Percentiles rank a stretch among this genome's conserved stretches.
Evolutionary conservation across 2,113 vertebrate species (phyloP).

Genomic region (Cryptoleucopteryx plumbea): DNA sequence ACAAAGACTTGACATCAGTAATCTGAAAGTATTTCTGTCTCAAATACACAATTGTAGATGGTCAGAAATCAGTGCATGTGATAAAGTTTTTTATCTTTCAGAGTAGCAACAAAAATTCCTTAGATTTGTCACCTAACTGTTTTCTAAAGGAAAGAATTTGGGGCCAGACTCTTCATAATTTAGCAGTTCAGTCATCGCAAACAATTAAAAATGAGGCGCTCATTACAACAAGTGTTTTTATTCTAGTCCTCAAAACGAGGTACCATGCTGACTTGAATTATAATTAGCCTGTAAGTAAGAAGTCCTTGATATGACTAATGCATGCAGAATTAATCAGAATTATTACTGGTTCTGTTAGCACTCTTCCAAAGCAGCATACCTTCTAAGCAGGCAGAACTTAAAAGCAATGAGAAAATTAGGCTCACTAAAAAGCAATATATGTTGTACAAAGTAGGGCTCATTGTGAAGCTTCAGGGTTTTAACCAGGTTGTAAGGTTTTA

Average conservation of each 20-base stretch:
- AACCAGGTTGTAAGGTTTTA: slow-evolving; percentile 47
- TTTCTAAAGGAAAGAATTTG: slow-evolving; percentile 16
- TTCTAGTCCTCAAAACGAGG: slow-evolving; percentile 60
- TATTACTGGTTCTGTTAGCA: slow-evolving; percentile 48
- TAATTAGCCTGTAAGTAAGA: slow-evolving; percentile 64
- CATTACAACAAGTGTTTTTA: slow-evolving; percentile 52
- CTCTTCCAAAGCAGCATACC: slow-evolving; percentile 29
- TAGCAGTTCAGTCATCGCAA: slow-evolving; percentile 30
- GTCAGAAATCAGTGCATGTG: neutral
- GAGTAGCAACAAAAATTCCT: slow-evolving; percentile 2
- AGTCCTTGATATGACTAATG: slow-evolving; percentile 43
- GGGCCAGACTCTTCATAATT: slow-evolving; percentile 7
- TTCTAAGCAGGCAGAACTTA: slow-evolving; percentile 23
- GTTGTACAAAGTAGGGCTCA: slow-evolving; percentile 20
- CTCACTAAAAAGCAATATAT: slow-evolving; percentile 11
- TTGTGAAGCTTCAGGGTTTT: neutral
- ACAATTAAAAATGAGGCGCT: slow-evolving; percentile 16
- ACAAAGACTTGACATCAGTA: neutral
- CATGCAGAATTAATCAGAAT: slow-evolving; percentile 64
- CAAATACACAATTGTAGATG: slow-evolving; percentile 10
- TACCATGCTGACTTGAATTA: slow-evolving; percentile 60
- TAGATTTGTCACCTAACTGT: neutral
- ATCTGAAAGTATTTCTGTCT: neutral
- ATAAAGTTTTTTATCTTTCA: slow-evolving; percentile 19
- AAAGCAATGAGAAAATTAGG: slow-evolving; percentile 44